Conservation (phyloP, 2,888 invertebrate genomes). For the Conus canariensis region DNA sequence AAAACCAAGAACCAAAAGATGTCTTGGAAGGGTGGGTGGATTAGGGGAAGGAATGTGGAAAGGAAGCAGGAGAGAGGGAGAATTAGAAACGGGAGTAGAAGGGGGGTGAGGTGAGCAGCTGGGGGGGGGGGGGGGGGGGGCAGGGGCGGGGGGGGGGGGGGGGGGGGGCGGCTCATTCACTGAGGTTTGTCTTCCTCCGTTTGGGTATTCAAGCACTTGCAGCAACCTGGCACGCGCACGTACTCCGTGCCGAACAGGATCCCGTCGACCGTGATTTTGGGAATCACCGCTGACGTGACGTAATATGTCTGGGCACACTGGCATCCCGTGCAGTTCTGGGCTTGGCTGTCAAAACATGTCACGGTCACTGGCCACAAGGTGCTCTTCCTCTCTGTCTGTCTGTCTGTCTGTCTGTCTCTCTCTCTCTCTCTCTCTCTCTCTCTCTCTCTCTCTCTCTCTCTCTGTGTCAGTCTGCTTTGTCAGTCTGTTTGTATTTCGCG, state of each 20-base stretch:
- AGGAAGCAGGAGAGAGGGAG: no score
- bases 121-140: no score
- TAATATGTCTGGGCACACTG: slow-evolving; percentile 28
- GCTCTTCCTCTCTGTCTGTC: neutral
- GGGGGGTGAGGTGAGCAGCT: no score
- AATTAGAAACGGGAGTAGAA: no score
- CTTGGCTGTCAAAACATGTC: slow-evolving; percentile 2
- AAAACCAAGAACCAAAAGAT: no score
- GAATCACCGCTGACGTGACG: neutral
- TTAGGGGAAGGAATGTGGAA: no score
- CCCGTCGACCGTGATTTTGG: neutral
- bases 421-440: slow-evolving; percentile 2
- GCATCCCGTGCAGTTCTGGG: neutral
- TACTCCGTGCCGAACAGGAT: neutral
- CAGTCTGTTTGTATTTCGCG: neutral
- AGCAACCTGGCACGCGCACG: slow-evolving; percentile 20
- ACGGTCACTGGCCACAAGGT: neutral
- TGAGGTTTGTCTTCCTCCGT: no score
- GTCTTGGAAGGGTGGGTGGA: no score
- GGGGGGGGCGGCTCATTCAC: no score
- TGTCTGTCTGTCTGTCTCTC: slow-evolving; percentile 19
- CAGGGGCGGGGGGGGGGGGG: no score
- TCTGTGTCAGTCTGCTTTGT: slow-evolving; percentile 12
- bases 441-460: slow-evolving; percentile 26
- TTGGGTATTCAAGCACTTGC: slow-evolving; percentile 7